These are phyloP conservation scores for Otocyon megalotis DNA, from an alignment of 2,113 vertebrate species.

Conservation along the genomic window DNA sequence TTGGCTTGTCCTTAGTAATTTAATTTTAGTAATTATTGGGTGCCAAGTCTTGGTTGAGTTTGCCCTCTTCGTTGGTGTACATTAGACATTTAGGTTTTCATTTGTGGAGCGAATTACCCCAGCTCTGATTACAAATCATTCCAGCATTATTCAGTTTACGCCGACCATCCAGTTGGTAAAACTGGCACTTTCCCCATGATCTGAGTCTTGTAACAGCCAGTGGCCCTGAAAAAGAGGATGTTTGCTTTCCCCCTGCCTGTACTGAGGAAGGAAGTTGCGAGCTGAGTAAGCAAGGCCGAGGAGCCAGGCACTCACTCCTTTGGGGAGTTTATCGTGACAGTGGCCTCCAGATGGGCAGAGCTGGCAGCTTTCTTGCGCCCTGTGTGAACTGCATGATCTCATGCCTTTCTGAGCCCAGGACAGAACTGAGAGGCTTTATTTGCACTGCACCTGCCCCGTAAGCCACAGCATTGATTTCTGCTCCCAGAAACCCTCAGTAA, in stretches of 20 bases:
- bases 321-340: neutral
- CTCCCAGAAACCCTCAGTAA: conserved; percentile 72
- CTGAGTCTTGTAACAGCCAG: neutral
- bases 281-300: neutral
- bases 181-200: neutral
- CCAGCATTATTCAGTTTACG: neutral
- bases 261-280: neutral
- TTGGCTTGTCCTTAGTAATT: conserved; percentile 12
- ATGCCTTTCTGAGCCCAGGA: conserved; percentile 52
- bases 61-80: neutral
- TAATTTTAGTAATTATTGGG: conserved; percentile 18
- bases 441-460: conserved; percentile 77
- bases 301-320: neutral
- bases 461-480: conserved; percentile 67
- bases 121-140: neutral
- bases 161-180: neutral
- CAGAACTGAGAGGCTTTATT: conserved; percentile 80
- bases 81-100: neutral
- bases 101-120: neutral
- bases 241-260: neutral
- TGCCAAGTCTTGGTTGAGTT: neutral
- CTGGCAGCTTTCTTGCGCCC: conserved; percentile 66
- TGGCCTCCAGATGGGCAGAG: conserved; percentile 65
- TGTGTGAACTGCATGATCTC: conserved; percentile 60
- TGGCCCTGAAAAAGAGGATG: neutral